Evolutionary conservation across 2,113 vertebrate species (phyloP).

Genomic region (Plotosus lineatus): DNA sequence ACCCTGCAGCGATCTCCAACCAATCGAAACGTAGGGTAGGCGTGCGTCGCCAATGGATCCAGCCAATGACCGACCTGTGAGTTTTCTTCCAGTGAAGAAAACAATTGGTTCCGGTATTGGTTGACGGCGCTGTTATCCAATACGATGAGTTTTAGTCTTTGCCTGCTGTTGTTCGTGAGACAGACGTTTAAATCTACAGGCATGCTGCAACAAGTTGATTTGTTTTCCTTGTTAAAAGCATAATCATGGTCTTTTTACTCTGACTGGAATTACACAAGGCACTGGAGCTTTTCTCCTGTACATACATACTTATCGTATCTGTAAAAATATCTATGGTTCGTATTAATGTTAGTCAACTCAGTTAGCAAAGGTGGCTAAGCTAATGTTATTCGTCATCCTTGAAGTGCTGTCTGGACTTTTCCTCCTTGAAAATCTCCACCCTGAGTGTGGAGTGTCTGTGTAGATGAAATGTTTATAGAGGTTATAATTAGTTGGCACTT

Average conservation of each 20-base stretch:
- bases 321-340: background rate
- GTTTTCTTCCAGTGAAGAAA: constrained; percentile 52
- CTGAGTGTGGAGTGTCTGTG: no score
- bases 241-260: background rate
- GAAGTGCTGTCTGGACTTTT: background rate
- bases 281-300: background rate
- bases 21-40: constrained; percentile 43
- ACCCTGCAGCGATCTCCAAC: accelerated
- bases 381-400: background rate
- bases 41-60: constrained; percentile 58
- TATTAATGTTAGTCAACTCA: background rate
- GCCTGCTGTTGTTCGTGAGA: background rate
- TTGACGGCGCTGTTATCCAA: constrained; percentile 44
- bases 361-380: background rate
- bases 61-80: constrained; percentile 54
- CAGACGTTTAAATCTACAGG: background rate
- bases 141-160: background rate
- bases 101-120: constrained; percentile 50
- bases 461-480: no score
- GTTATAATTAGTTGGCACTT: no score
- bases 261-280: background rate
- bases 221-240: background rate
- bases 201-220: background rate
- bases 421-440: no score
- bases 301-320: background rate